phyloP scores from a whole-genome alignment of 2,888 invertebrate species.

The Melipona beecheii region DNA sequence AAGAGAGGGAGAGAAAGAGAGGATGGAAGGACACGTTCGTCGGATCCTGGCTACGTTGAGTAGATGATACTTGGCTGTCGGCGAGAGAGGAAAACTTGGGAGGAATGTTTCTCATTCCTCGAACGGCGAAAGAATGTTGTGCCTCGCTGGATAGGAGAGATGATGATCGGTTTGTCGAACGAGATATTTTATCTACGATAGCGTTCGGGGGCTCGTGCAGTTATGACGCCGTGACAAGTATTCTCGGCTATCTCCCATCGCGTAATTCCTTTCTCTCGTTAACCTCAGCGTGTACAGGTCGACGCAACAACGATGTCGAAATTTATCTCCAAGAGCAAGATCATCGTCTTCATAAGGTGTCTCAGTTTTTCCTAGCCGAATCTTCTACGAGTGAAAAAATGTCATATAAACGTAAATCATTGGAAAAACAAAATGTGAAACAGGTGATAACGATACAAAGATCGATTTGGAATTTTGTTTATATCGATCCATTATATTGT shows the following conservation, averaged over 20 bases:
- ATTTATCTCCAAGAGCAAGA: neutral
- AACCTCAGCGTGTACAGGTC: no score
- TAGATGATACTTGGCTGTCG: slow-evolving; percentile 28
- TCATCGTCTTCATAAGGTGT: neutral
- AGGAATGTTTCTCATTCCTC: slow-evolving; percentile 30
- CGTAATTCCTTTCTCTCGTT: neutral
- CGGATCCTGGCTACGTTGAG: slow-evolving; percentile 14
- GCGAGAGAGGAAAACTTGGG: slow-evolving; percentile 6
- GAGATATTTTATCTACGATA: slow-evolving; percentile 28
- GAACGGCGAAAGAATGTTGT: slow-evolving; percentile 11
- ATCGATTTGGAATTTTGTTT: no score
- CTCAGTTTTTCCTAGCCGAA: no score
- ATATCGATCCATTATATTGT: no score
- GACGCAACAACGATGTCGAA: neutral
- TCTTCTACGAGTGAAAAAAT: no score
- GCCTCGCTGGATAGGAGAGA: neutral
- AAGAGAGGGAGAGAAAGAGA: neutral
- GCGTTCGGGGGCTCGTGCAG: neutral
- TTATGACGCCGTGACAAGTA: neutral
- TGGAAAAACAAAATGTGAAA: no score
- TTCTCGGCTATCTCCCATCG: neutral
- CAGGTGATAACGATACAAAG: no score
- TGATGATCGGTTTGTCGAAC: neutral
- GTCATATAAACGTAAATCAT: no score
- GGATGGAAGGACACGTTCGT: slow-evolving; percentile 11